These are phyloP conservation scores for Chironomus tentans DNA, from an alignment of 2,888 invertebrate genomes.

Conservation along the genomic window DNA sequence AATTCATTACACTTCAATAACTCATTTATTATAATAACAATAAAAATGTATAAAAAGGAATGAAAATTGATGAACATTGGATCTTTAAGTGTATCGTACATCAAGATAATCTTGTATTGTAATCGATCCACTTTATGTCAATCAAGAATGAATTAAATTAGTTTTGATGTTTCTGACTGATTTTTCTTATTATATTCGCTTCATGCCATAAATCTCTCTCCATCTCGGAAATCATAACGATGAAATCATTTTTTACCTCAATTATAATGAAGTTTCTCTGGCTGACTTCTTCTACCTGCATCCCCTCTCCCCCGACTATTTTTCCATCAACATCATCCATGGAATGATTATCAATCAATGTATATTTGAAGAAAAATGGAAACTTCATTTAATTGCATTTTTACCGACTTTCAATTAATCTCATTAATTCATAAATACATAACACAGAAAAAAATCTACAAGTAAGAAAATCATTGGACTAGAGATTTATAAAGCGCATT, in stretches of 20 bases:
- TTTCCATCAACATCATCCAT: no score
- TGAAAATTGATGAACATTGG: no score
- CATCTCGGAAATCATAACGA: not conserved
- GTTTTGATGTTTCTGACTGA: no score
- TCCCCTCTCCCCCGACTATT: no score
- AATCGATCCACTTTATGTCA: not conserved
- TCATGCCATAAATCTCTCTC: not conserved
- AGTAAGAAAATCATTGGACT: not conserved
- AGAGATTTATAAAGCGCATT: no score
- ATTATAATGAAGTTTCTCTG: no score
- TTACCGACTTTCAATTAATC: not conserved
- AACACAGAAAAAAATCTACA: not conserved
- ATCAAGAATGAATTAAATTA: not conserved
- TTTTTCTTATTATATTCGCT: no score
- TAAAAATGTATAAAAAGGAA: no score
- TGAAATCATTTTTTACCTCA: no score
- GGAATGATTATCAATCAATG: no score
- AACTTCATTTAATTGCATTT: not conserved
- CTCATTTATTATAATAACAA: not conserved
- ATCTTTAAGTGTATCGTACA: not conserved
- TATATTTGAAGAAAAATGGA: no score
- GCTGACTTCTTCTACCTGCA: no score
- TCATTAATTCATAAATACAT: not conserved
- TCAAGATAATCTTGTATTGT: not conserved
- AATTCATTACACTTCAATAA: not conserved